Evolutionary conservation across 2,113 vertebrate species (phyloP), one percentile per base, ranked within the genome.

Genomic region (Engraulis encrasicolus): DNA sequence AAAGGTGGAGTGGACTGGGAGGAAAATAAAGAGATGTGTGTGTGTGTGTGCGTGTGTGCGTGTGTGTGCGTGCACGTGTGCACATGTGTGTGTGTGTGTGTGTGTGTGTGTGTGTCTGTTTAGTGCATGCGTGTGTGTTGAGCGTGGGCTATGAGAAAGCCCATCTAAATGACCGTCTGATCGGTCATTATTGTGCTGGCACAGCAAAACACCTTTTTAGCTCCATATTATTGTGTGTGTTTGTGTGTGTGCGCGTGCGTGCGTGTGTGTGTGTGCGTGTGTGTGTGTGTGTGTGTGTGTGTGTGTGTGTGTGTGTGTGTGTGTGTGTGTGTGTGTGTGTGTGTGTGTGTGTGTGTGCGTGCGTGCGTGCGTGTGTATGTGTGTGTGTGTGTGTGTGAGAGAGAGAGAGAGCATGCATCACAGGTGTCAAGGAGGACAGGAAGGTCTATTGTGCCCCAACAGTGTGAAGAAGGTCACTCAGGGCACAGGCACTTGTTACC

Each of bases 181-280:
- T 11, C 58, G 85, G 87, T 83, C 89, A 88, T 78, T 82, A 89
- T 87, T 88, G 79, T 91, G 91, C 90, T 90, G 92, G 89, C 74
- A 82, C 86, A 91, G 91, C 90, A 92, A 90, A 89, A 54, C 38
- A 80, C 48, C 34, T 34, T 88, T 86, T 86, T 79, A 87, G 31
- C 85, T 89, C 81, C 87, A 79, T 88, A 84, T 81, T 50, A 85
- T 81, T 86, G 82, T 88, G 85, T 82, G 85, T 84, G 71, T 54
- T 82, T 14, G 9, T 82, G 78, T 81, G 79, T 84, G n/a, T n/a
- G n/a, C n/a, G 49, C 40, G 52, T 83, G 77, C 52, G 52, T 82
- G 77, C 79, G 45, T 83, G 36, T 50, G 48, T 79, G 78, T 50
- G 40, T 80, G 45, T 48, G 54, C 34, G 49, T 81, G 48, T 81